These are phyloP conservation scores for Ictalurus furcatus DNA, from an alignment of 2,113 vertebrate species.

Conservation along the genomic window DNA sequence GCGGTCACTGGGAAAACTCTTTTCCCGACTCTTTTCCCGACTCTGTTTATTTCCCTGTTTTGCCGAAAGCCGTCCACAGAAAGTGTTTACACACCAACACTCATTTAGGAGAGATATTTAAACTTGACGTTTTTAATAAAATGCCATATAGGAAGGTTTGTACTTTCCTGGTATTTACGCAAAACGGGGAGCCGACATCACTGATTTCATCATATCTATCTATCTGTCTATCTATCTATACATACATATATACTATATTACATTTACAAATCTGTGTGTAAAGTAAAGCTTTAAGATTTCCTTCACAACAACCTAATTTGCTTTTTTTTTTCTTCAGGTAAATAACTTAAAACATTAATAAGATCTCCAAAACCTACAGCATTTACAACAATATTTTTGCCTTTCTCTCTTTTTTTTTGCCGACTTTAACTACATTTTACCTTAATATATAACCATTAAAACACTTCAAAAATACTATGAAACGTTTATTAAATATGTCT, in stretches of 20 bases:
- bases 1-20: not conserved
- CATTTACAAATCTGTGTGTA: not conserved
- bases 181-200: not conserved
- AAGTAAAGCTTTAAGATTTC: not conserved
- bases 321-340: no score
- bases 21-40: not conserved
- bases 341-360: not conserved
- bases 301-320: not conserved
- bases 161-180: not conserved
- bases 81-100: not conserved
- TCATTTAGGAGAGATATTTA: not conserved
- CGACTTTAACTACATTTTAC: not conserved
- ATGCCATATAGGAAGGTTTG: not conserved
- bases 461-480: not conserved
- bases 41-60: not conserved
- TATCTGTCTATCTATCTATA: no score
- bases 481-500: not conserved
- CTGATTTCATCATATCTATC: not conserved
- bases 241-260: no score
- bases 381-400: not conserved
- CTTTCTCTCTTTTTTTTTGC: not conserved
- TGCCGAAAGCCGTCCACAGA: not conserved
- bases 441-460: not conserved
- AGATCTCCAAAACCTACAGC: not conserved
- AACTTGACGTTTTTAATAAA: not conserved